Conservation (phyloP, 2,797 vertebrate species). For the Simalia tracyae region DNA sequence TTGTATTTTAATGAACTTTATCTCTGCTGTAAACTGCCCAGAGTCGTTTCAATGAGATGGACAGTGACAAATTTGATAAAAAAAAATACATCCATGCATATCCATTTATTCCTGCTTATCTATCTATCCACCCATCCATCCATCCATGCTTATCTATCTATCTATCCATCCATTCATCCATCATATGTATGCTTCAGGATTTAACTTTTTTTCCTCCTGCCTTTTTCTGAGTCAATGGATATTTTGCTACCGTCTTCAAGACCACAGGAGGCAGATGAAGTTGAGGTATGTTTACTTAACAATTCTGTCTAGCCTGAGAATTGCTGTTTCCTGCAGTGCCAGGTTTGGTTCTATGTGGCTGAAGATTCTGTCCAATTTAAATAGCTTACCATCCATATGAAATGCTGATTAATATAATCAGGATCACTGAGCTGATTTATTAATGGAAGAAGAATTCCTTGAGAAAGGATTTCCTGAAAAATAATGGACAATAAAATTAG, state of each 20-base stretch:
- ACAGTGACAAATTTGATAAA: no score
- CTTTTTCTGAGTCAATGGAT: neutral
- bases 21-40: no score
- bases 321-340: neutral
- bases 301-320: neutral
- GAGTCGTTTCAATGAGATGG: no score
- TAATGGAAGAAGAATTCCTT: conserved; percentile 95
- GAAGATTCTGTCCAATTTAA: neutral
- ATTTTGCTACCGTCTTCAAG: neutral
- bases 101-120: neutral
- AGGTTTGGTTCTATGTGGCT: neutral
- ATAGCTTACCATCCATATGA: conserved; percentile 97
- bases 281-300: neutral
- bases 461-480: conserved; percentile 93
- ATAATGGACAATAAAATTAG: conserved; percentile 28
- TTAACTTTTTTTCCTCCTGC: neutral
- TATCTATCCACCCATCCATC: neutral
- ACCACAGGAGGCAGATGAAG: neutral
- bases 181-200: neutral
- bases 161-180: neutral
- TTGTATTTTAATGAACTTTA: no score
- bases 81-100: neutral
- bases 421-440: conserved; percentile 99
- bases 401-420: conserved; percentile 99
- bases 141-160: neutral